A percentile compares a stretch with the other conserved stretches of the same genome.
Conservation (phyloP, 2,888 invertebrate genomes). For the Melanargia galathea region DNA sequence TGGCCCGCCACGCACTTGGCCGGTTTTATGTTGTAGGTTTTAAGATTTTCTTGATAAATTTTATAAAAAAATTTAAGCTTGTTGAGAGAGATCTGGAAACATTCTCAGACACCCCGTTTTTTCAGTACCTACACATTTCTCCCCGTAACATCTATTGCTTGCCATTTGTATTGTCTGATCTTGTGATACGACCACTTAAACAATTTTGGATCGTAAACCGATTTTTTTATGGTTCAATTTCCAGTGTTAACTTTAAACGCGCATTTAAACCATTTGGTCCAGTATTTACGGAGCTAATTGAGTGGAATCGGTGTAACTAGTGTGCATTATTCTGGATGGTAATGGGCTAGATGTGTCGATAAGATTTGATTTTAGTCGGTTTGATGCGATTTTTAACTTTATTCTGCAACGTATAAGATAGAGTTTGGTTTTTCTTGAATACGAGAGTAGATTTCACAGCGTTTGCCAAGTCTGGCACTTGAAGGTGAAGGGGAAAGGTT, state of each 20-base stretch:
- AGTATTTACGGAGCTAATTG: slow-evolving; percentile 30
- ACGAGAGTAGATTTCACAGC: background rate
- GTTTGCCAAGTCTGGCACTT: slow-evolving; percentile 1
- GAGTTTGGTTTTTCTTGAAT: background rate
- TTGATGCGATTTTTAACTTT: slow-evolving; percentile 6
- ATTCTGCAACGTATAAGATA: background rate
- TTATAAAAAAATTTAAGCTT: too few relatives aligned
- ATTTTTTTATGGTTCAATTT: background rate
- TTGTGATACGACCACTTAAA: background rate
- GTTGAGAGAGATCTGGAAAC: too few relatives aligned
- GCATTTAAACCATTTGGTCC: slow-evolving; percentile 30
- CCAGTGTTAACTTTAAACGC: background rate
- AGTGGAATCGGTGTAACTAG: slow-evolving; percentile 30
- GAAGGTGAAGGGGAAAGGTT: background rate
- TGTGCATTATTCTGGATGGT: slow-evolving; percentile 19
- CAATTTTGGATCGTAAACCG: background rate
- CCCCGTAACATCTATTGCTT: too few relatives aligned
- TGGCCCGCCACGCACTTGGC: too few relatives aligned
- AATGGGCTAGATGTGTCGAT: slow-evolving; percentile 20
- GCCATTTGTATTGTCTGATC: too few relatives aligned
- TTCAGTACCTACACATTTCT: too few relatives aligned
- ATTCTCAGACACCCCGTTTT: too few relatives aligned
- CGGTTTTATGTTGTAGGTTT: too few relatives aligned
- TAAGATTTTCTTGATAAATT: too few relatives aligned
- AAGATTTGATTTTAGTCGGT: slow-evolving; percentile 19